Percentiles rank a stretch among this genome's conserved stretches.
Evolutionary conservation across 2,888 invertebrate genomes (phyloP).

Genomic region (Sicus ferrugineus): DNA sequence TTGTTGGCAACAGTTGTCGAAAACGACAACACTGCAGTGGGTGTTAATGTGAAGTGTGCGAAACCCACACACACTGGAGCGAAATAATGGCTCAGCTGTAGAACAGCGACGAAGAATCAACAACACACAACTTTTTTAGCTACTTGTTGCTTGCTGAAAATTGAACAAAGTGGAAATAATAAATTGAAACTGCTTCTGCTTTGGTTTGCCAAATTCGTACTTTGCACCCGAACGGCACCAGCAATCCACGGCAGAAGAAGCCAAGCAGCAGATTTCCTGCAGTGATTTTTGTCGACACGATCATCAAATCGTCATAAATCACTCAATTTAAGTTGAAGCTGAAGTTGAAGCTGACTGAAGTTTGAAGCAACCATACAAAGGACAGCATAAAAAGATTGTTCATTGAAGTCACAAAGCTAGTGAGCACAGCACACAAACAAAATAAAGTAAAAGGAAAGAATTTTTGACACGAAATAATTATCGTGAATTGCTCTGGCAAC

Average conservation of each 20-base stretch:
- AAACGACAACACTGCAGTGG: constrained; percentile 30
- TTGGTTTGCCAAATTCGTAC: too few species aligned
- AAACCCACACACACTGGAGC: constrained; percentile 32
- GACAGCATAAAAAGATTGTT: neutral
- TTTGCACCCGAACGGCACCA: neutral
- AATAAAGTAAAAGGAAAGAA: neutral
- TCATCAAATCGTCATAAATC: constrained; percentile 57
- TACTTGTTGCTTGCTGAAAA: neutral
- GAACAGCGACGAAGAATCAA: constrained; percentile 34
- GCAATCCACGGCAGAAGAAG: neutral
- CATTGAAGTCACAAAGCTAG: neutral
- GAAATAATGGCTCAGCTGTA: constrained; percentile 30
- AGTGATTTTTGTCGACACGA: constrained; percentile 29
- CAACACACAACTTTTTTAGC: neutral
- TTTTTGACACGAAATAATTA: constrained; percentile 4
- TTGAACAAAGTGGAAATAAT: neutral
- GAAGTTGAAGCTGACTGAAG: too few species aligned
- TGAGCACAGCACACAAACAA: neutral
- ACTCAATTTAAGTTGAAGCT: constrained; percentile 38
- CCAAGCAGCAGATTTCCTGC: neutral
- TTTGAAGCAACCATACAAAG: too few species aligned
- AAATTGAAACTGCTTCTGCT: neutral
- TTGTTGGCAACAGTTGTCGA: constrained; percentile 17
- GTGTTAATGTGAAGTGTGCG: constrained; percentile 34
- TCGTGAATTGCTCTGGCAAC: neutral